Conservation (phyloP, 1,140 invertebrate species). For the Pogonomyrmex californicus region DNA sequence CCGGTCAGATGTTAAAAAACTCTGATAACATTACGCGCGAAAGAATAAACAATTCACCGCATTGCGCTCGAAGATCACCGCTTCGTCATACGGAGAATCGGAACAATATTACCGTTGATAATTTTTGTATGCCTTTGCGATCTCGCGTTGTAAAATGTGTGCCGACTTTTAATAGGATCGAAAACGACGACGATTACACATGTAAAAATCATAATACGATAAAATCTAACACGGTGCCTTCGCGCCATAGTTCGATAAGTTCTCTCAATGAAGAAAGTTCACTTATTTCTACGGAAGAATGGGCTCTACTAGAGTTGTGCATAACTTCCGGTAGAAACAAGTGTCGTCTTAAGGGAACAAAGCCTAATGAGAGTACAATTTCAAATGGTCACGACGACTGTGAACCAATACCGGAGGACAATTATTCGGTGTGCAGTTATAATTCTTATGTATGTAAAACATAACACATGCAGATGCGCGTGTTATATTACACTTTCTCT, state of each 20-base stretch:
- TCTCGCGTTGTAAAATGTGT: constrained; percentile 45
- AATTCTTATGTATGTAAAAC: constrained; percentile 71
- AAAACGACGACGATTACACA: constrained; percentile 55
- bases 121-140: background rate
- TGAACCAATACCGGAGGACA: constrained; percentile 62
- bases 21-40: constrained; percentile 31
- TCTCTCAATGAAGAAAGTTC: constrained; percentile 58
- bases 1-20: constrained; percentile 19
- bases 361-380: constrained; percentile 30
- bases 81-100: constrained; percentile 26
- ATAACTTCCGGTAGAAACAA: constrained; percentile 66
- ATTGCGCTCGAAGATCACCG: constrained; percentile 13
- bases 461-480: background rate
- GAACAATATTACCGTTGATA: constrained; percentile 28
- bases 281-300: constrained; percentile 63
- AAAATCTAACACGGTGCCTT: constrained; percentile 47
- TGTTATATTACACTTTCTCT: background rate
- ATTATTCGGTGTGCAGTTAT: constrained; percentile 71
- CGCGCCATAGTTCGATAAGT: constrained; percentile 55
- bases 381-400: constrained; percentile 45
- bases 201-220: constrained; percentile 10
- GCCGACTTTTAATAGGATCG: constrained; percentile 21
- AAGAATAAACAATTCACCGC: constrained; percentile 9
- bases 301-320: constrained; percentile 61
- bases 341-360: constrained; percentile 58